A percentile compares a stretch with the other conserved stretches of the same genome.
These are phyloP conservation scores for Columba janthina DNA, from an alignment of 2,113 vertebrate species.

Conservation along the genomic window DNA sequence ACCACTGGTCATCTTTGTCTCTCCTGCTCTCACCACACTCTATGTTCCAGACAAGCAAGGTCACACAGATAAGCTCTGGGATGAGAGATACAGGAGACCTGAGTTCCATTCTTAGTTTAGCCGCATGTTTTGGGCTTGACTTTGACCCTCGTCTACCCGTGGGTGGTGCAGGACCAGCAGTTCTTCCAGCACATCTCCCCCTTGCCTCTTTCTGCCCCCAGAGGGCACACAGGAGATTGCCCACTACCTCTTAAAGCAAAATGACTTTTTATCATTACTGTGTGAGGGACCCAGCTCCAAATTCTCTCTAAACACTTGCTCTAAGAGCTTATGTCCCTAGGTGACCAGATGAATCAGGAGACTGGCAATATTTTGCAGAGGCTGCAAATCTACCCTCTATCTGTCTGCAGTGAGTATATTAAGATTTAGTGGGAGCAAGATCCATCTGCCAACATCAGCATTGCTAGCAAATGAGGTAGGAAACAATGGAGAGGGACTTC, in stretches of 20 bases:
- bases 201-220: not conserved
- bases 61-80: not conserved
- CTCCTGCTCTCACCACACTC: not conserved
- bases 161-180: not conserved
- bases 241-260: not conserved
- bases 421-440: not conserved
- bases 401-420: not conserved
- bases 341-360: not conserved
- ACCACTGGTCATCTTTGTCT: not conserved
- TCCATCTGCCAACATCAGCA: not conserved
- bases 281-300: not conserved
- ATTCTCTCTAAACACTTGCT: not conserved
- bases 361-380: not conserved
- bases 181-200: not conserved
- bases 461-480: not conserved
- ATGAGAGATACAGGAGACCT: not conserved
- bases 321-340: not conserved
- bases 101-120: fast-evolving
- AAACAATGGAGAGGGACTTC: not conserved
- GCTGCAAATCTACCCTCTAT: not conserved
- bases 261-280: not conserved
- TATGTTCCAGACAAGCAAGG: not conserved
- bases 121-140: not conserved
- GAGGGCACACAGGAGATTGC: not conserved
- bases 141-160: not conserved